phyloP scores from a whole-genome alignment of 2,113 vertebrate species.

The Tachysurus fulvidraco region DNA sequence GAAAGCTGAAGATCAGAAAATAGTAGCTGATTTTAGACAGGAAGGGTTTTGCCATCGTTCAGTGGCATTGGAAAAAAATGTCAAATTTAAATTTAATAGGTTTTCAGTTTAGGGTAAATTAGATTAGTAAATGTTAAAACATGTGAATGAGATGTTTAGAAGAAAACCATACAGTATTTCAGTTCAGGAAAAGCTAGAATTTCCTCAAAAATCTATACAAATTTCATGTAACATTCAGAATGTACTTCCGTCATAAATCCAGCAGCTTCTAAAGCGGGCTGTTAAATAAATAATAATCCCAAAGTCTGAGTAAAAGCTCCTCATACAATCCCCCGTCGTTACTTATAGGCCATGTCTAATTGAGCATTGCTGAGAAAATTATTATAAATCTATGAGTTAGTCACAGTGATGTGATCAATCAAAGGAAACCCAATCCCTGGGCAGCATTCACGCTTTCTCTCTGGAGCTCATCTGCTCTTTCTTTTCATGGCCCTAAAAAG shows the following conservation, averaged over 20 bases:
- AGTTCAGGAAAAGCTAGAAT: neutral
- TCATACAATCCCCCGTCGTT: conserved; percentile 52
- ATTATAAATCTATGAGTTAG: conserved; percentile 70
- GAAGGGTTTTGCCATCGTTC: neutral
- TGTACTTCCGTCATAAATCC: neutral
- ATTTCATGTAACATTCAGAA: neutral
- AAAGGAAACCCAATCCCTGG: conserved; percentile 64
- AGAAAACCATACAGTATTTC: neutral
- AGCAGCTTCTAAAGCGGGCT: neutral
- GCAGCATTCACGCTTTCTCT: conserved; percentile 57
- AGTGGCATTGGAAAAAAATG: neutral
- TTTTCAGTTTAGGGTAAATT: neutral
- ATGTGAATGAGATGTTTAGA: neutral
- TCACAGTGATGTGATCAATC: conserved; percentile 66
- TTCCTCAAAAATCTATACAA: neutral
- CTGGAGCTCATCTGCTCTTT: conserved; percentile 56
- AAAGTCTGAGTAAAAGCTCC: conserved; percentile 31
- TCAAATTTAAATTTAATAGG: neutral
- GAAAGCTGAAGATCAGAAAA: neutral
- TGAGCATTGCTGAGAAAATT: conserved; percentile 60
- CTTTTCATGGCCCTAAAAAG: conserved; percentile 69
- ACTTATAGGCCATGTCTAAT: conserved; percentile 67
- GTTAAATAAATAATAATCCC: neutral
- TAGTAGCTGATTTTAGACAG: neutral
- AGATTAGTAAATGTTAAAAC: neutral